These are phyloP conservation scores for Ceramica pisi DNA, from an alignment of 2,888 invertebrate species.

Conservation along the genomic window DNA sequence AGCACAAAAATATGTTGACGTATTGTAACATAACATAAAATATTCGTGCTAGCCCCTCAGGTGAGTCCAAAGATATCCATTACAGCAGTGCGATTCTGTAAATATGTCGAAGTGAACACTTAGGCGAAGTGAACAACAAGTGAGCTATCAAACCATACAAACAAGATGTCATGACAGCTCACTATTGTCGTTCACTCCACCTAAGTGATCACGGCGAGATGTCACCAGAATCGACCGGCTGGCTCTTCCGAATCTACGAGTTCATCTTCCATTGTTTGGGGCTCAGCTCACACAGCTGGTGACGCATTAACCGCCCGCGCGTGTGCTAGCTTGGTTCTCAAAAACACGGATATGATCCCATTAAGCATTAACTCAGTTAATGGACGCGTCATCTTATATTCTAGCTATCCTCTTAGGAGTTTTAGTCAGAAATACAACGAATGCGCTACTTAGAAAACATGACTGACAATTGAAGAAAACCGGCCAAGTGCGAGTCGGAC, in stretches of 20 bases:
- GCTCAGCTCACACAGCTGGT: not conserved
- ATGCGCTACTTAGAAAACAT: not conserved
- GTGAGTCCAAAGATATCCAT: not conserved
- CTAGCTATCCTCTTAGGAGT: not conserved
- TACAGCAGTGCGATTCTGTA: no score
- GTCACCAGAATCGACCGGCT: no score
- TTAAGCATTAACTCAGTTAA: slow-evolving; percentile 24
- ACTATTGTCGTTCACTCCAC: no score
- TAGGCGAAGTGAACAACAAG: no score
- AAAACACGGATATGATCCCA: slow-evolving; percentile 39
- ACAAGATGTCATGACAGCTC: no score
- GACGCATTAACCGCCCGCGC: slow-evolving; percentile 15
- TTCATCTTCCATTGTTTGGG: not conserved
- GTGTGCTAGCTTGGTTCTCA: slow-evolving; percentile 1
- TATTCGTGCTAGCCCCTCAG: no score
- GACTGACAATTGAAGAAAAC: not conserved
- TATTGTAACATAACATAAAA: no score
- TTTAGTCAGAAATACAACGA: not conserved
- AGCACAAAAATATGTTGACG: no score
- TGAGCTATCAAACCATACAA: no score
- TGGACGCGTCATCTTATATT: slow-evolving; percentile 4
- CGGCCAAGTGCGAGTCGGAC: no score
- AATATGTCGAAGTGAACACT: no score
- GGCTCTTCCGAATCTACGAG: slow-evolving; percentile 2
- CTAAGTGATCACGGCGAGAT: no score